These are phyloP conservation scores for Carollia perspicillata DNA, from an alignment of 2,113 vertebrate genomes.

Conservation along the genomic window DNA sequence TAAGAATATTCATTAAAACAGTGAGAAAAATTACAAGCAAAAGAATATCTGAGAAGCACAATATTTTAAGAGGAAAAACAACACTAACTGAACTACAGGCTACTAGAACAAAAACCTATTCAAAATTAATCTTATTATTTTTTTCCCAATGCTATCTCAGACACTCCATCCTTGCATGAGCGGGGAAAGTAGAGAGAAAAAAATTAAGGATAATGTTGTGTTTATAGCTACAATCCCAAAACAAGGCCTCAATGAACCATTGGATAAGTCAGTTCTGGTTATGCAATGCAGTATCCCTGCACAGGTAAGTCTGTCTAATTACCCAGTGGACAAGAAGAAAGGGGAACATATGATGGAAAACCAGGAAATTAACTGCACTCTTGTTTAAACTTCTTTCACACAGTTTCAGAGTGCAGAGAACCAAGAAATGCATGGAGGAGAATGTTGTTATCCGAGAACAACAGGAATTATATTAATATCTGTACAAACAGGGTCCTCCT, in stretches of 20 bases:
- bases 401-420: not conserved
- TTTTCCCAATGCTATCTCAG: not conserved
- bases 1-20: not conserved
- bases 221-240: not conserved
- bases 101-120: not conserved
- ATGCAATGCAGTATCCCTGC: not conserved
- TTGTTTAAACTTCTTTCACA: not conserved
- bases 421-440: not conserved
- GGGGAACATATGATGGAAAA: rapidly evolving
- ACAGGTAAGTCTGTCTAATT: not conserved
- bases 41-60: not conserved
- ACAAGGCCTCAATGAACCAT: rapidly evolving
- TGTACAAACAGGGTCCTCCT: not conserved
- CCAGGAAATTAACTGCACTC: rapidly evolving
- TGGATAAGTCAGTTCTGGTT: not conserved
- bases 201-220: not conserved
- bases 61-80: not conserved
- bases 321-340: not conserved
- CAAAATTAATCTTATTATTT: not conserved
- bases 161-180: not conserved
- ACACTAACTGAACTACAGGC: not conserved
- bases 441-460: not conserved
- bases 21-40: not conserved
- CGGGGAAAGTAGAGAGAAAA: not conserved
- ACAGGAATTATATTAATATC: not conserved